Conservation (phyloP, 2,797 vertebrate genomes). For the Hephaestus fuliginosus region DNA sequence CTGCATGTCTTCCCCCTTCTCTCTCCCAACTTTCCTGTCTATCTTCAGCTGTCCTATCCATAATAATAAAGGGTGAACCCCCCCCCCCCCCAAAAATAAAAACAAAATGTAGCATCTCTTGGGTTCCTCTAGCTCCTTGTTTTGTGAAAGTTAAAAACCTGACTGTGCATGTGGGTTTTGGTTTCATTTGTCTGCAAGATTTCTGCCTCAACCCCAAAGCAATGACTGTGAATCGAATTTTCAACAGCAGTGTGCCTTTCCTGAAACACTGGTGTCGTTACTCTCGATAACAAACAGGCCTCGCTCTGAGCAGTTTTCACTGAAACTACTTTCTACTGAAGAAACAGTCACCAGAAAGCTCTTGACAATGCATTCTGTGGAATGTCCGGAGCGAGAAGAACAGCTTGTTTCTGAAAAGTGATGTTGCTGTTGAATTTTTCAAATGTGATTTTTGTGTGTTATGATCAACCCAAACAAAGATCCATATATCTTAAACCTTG, state of each 20-base stretch:
- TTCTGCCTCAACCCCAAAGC: no score
- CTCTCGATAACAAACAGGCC: conserved; percentile 37
- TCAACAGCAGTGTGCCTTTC: conserved; percentile 1
- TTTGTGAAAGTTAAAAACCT: not conserved
- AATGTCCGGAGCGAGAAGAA: not conserved
- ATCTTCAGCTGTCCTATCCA: no score
- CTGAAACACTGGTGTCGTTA: conserved; percentile 13
- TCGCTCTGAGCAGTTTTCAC: conserved; percentile 5
- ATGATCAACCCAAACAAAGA: not conserved
- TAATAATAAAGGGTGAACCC: no score
- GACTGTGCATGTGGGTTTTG: not conserved
- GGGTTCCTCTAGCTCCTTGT: not conserved
- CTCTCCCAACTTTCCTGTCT: no score
- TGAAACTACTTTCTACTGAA: not conserved
- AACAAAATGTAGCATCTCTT: not conserved
- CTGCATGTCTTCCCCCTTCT: no score
- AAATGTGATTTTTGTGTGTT: not conserved
- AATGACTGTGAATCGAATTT: not conserved
- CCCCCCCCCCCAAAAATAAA: no score
- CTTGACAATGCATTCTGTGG: conserved; percentile 3
- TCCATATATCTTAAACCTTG: not conserved
- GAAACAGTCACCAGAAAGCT: conserved; percentile 1
- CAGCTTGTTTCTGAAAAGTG: conserved; percentile 22
- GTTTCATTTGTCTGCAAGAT: no score
- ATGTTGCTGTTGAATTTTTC: not conserved